Percentiles rank a stretch among this genome's conserved stretches.
phyloP scores from a whole-genome alignment of 2,113 vertebrate species.

The Macaca nemestrina region DNA sequence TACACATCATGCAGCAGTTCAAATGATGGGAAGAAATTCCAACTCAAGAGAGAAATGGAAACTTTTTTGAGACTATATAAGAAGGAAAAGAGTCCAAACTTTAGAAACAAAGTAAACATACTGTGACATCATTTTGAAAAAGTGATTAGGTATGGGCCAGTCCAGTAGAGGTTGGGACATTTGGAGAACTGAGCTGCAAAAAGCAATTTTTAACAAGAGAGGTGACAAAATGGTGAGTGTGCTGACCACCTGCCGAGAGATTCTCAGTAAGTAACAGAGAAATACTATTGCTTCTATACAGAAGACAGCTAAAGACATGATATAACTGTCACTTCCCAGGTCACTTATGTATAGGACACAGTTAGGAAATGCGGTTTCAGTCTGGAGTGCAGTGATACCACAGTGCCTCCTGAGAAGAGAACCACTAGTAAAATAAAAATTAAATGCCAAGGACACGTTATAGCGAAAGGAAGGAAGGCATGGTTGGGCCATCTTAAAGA shows the following conservation, averaged over 20 bases:
- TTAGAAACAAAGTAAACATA: not conserved
- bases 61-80: not conserved
- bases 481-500: not conserved
- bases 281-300: not conserved
- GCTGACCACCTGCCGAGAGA: not conserved
- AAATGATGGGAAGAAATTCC: not conserved
- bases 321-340: not conserved
- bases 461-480: not conserved
- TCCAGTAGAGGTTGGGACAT: not conserved
- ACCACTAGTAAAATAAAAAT: not conserved
- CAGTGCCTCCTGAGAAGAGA: not conserved
- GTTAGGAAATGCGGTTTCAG: not conserved
- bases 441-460: not conserved
- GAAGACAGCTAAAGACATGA: not conserved
- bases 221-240: not conserved
- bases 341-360: not conserved
- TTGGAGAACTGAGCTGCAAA: not conserved
- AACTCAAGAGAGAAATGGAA: not conserved
- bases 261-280: conserved; percentile 30
- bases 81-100: not conserved
- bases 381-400: not conserved
- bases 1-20: not conserved
- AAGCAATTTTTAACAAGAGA: not conserved
- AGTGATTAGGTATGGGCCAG: not conserved
- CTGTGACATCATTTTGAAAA: not conserved